A percentile compares a stretch with the other conserved stretches of the same genome.
These are phyloP conservation scores for Melitaea athalia DNA, from an alignment of 2,888 invertebrate genomes.

Conservation along the genomic window DNA sequence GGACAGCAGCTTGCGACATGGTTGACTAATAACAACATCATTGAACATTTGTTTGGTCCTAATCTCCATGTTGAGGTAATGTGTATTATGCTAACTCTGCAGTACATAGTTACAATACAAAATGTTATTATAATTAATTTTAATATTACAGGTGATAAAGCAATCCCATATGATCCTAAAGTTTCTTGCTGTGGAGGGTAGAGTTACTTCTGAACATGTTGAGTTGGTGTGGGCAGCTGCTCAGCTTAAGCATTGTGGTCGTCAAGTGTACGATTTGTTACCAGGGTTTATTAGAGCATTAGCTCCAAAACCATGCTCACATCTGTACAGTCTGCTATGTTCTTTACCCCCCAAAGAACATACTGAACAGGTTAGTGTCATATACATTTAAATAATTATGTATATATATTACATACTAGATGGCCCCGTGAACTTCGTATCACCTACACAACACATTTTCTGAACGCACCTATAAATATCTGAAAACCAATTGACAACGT, in stretches of 20 bases:
- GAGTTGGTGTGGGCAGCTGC: slow-evolving; percentile 97
- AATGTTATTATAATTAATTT: neutral
- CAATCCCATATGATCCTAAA: slow-evolving; percentile 96
- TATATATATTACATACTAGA: too few relatives aligned
- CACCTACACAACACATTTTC: too few relatives aligned
- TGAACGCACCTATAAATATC: too few relatives aligned
- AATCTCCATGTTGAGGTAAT: slow-evolving; percentile 96
- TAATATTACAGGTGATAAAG: slow-evolving; percentile 88
- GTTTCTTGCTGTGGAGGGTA: slow-evolving; percentile 95
- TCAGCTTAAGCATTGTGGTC: slow-evolving; percentile 96
- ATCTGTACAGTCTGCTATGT: slow-evolving; percentile 93
- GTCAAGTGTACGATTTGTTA: slow-evolving; percentile 95
- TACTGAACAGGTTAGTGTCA: slow-evolving; percentile 88
- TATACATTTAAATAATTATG: slow-evolving; percentile 6
- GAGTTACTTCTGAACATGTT: slow-evolving; percentile 94
- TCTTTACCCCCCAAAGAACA: slow-evolving; percentile 95
- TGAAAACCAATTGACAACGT: too few relatives aligned
- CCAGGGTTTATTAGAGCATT: slow-evolving; percentile 95
- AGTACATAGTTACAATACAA: neutral
- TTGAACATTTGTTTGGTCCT: slow-evolving; percentile 97
- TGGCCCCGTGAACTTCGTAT: too few relatives aligned
- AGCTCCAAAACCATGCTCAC: slow-evolving; percentile 93
- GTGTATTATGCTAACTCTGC: neutral
- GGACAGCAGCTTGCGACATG: slow-evolving; percentile 93
- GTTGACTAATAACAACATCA: slow-evolving; percentile 94